These are phyloP conservation scores for Rhodeus uyekii DNA, from an alignment of 2,797 vertebrate genomes.

Conservation along the genomic window DNA sequence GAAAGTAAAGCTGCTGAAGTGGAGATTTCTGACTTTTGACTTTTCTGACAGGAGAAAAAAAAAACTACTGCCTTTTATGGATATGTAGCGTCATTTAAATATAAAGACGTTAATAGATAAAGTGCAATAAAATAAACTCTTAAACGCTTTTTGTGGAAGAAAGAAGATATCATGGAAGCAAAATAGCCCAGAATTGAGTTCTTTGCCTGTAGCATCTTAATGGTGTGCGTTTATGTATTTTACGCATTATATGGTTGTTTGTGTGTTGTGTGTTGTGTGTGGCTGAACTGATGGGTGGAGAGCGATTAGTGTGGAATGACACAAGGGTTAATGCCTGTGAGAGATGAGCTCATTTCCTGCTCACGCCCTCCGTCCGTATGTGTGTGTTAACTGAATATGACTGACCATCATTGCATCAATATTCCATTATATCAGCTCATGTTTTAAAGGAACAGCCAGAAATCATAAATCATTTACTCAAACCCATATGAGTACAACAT, in stretches of 20 bases:
- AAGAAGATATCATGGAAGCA: neutral
- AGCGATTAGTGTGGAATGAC: neutral
- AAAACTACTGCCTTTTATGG: neutral
- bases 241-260: neutral
- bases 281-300: neutral
- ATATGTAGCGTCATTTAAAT: neutral
- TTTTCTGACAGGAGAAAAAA: no score
- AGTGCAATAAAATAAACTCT: neutral
- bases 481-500: neutral
- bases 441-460: neutral
- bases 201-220: neutral
- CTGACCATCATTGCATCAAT: constrained; percentile 1
- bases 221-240: neutral
- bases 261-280: neutral
- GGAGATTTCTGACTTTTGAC: neutral
- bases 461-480: neutral
- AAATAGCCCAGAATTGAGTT: neutral
- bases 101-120: neutral
- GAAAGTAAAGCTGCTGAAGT: neutral
- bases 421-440: constrained; percentile 2
- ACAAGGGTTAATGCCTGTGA: neutral
- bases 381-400: constrained; percentile 6
- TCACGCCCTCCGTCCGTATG: neutral
- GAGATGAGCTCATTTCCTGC: constrained; percentile 13
- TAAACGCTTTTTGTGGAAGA: neutral